Conservation (phyloP, 2,888 invertebrate species). For the Drosophila diplacantha region DNA sequence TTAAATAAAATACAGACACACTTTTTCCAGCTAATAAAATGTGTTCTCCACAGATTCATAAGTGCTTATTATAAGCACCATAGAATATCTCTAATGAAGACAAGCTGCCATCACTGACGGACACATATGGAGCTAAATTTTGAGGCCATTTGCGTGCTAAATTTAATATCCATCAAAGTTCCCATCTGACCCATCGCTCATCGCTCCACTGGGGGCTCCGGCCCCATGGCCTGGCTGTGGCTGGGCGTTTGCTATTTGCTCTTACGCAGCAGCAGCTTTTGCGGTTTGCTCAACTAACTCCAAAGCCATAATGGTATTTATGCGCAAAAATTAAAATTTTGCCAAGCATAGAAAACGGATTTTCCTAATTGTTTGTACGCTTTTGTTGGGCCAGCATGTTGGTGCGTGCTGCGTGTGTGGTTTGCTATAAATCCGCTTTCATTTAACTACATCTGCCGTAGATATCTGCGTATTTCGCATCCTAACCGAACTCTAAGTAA, state of each 20-base stretch:
- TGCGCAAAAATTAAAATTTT: slow-evolving; percentile 36
- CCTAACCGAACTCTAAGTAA: slow-evolving; percentile 34
- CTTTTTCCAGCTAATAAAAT: not conserved
- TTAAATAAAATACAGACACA: too few species aligned
- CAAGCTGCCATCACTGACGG: not conserved
- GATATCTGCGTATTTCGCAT: slow-evolving; percentile 2
- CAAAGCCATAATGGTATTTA: slow-evolving; percentile 34
- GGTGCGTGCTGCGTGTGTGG: slow-evolving; percentile 21
- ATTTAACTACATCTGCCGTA: slow-evolving; percentile 32
- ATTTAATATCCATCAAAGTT: slow-evolving; percentile 35
- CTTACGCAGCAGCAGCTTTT: slow-evolving; percentile 13
- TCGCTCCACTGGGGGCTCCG: slow-evolving; percentile 3
- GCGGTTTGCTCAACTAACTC: slow-evolving; percentile 18
- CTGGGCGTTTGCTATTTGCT: slow-evolving; percentile 5
- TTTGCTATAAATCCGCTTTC: slow-evolving; percentile 36
- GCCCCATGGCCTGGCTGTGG: not conserved
- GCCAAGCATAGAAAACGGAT: slow-evolving; percentile 35
- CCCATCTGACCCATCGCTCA: slow-evolving; percentile 26
- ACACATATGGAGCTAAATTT: slow-evolving; percentile 19
- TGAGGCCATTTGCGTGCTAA: slow-evolving; percentile 24
- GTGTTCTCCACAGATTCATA: not conserved
- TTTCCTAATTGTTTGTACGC: slow-evolving; percentile 32
- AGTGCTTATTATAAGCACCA: too few species aligned
- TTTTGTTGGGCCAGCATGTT: slow-evolving; percentile 29
- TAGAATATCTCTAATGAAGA: not conserved